Percentiles rank a stretch among this genome's conserved stretches.
These are phyloP conservation scores for Mylabris phalerata DNA, from an alignment of 1,140 invertebrate species.

Conservation along the genomic window DNA sequence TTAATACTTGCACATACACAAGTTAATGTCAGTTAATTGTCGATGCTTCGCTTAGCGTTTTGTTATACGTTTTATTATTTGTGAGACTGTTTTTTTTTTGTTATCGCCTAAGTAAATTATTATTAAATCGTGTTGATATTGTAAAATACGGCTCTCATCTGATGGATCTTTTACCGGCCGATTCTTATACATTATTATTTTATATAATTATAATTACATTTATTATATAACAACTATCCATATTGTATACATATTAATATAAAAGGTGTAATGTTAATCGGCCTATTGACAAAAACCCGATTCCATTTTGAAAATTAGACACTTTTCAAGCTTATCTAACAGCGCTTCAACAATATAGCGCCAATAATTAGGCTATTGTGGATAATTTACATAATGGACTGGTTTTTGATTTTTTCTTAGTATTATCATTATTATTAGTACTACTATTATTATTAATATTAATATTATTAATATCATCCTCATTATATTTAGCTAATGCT, in stretches of 20 bases:
- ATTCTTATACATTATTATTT: too few relatives aligned
- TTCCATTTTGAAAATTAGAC: slow-evolving; percentile 15
- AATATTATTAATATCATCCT: too few relatives aligned
- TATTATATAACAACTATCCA: too few relatives aligned
- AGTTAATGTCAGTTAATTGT: slow-evolving; percentile 47
- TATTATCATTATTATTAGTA: too few relatives aligned
- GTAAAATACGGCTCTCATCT: slow-evolving; percentile 20
- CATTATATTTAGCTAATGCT: slow-evolving; percentile 21
- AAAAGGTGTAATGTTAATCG: too few relatives aligned
- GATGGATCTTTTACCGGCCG: slow-evolving; percentile 13
- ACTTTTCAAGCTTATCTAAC: neutral
- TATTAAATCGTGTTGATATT: slow-evolving; percentile 24
- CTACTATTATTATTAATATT: too few relatives aligned
- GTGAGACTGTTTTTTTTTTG: slow-evolving; percentile 28
- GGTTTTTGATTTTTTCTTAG: slow-evolving; percentile 10
- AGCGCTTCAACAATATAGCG: neutral
- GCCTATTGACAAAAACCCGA: slow-evolving; percentile 10
- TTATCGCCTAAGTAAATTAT: slow-evolving; percentile 22
- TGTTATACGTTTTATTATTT: slow-evolving; percentile 23
- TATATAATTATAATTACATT: neutral
- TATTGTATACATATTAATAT: too few relatives aligned
- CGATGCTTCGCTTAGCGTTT: slow-evolving; percentile 10
- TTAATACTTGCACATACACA: slow-evolving; percentile 80
- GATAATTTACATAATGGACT: slow-evolving; percentile 14
- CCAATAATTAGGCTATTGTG: neutral